A percentile compares a stretch with the other conserved stretches of the same genome.
phyloP scores from a whole-genome alignment of 2,113 vertebrate species.

The Dolichallabes microphthalmus region DNA sequence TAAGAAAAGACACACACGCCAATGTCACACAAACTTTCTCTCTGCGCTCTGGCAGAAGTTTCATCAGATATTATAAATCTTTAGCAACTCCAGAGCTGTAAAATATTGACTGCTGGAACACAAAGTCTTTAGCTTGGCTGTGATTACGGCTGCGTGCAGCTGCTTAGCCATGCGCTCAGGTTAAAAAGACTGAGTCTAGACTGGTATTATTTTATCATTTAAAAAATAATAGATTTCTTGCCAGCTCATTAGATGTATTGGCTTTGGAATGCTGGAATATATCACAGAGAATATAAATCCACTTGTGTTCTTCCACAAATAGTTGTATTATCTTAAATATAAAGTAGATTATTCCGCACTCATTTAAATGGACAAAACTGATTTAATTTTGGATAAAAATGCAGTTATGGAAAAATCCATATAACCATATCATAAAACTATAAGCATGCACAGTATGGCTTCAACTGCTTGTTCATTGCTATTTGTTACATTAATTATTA shows the following conservation, averaged over 20 bases:
- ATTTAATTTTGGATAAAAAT: neutral
- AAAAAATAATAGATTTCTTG: neutral
- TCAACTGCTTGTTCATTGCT: neutral
- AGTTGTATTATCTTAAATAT: neutral
- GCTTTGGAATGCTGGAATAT: neutral
- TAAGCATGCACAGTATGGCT: neutral
- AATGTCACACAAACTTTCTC: conserved; percentile 3
- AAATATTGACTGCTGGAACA: conserved; percentile 13
- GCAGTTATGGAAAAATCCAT: neutral
- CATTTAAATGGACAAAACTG: too few species aligned
- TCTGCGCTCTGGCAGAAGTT: neutral
- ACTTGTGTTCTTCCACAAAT: neutral
- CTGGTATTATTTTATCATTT: neutral
- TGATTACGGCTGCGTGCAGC: conserved; percentile 6
- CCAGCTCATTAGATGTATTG: neutral
- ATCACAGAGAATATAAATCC: neutral
- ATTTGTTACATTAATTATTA: too few species aligned
- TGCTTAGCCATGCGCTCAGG: neutral
- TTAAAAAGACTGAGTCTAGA: neutral
- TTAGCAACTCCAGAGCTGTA: neutral
- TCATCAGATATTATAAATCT: conserved; percentile 21
- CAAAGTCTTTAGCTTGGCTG: neutral
- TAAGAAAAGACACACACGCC: neutral
- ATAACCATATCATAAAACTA: neutral
- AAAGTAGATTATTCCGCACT: neutral